Base-by-base conservation (phyloP, 2,888 invertebrate genomes). In the Barypeithes pellucidus region DNA sequence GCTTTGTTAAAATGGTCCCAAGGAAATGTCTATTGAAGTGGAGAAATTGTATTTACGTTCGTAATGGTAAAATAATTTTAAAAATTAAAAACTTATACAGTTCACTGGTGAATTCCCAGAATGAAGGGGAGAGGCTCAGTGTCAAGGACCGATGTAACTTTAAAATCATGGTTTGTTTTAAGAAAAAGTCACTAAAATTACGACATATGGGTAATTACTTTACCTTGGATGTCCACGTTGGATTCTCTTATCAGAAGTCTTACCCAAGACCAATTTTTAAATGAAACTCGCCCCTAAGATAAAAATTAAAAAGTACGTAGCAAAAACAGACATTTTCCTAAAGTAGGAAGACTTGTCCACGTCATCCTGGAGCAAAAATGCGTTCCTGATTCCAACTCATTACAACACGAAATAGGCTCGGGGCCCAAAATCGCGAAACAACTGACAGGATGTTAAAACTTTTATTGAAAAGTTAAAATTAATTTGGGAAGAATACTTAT, bases 381-480 rank as follows among this genome's bases (percentile, higher is more conserved):
- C 50, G 52, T 61, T 50, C n/a, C n/a, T n/a, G n/a, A n/a, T n/a
- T n/a, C 50, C 24, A 70, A 70, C 70, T 70, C 70, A 70, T 70
- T 70, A 70, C 14, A 67, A 59, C 18, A 50, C 29, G 50, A 22
- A 62, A 63, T 29, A 2, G 52, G 57, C 70, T 47, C 33, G 18
- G 33, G 45, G 70, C 63, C 3, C 14, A 24, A 41, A 36, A 62
- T 61, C 54, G 39, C 52, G 33, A 47, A 65, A 50, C 52, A 47
- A 39, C 65, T 65, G 65, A 50, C 65, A 47, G 52, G 52, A 43
- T 60, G 54, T 57, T 36, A 5, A 65, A 66, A 66, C 24, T 66
- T 66, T 66, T 54, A 66, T 66, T 57, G 66, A 43, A 66, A 66
- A 66, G 66, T 66, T 66, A 43, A 66, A 66, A 66, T 66, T 22